Conservation (phyloP, 2,888 invertebrate genomes). For the Slavum lentiscoides region DNA sequence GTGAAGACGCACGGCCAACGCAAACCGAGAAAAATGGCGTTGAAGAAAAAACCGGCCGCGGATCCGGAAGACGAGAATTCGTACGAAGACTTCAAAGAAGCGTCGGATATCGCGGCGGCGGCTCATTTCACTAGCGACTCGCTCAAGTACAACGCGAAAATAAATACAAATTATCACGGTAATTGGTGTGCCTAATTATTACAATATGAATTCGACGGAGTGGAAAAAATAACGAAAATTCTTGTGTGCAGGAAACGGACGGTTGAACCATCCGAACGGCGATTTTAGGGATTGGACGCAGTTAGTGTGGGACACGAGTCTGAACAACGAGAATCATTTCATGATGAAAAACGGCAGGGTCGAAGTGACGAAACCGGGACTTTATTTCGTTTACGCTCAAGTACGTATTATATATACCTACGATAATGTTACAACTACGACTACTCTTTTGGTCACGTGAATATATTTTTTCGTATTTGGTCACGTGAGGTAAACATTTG, state of each 20-base stretch:
- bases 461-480: too few relatives aligned
- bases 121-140: conserved; percentile 48
- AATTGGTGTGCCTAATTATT: not conserved
- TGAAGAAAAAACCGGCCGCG: not conserved
- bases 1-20: conserved; percentile 13
- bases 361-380: conserved; percentile 34
- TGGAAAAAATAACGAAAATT: not conserved
- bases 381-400: conserved; percentile 54
- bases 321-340: conserved; percentile 27
- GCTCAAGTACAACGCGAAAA: conserved; percentile 21
- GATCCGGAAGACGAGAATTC: not conserved
- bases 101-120: conserved; percentile 10
- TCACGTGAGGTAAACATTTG: too few relatives aligned
- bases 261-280: conserved; percentile 46
- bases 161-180: conserved; percentile 46
- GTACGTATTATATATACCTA: conserved; percentile 31
- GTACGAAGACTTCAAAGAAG: conserved; percentile 26
- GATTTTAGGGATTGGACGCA: conserved; percentile 49
- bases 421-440: not conserved
- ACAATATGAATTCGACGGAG: too few relatives aligned
- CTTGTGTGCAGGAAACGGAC: conserved; percentile 35
- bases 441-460: too few relatives aligned
- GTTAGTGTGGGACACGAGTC: conserved; percentile 11
- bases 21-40: conserved; percentile 1
- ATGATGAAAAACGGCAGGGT: conserved; percentile 45